Evolutionary conservation across 1,140 invertebrate genomes (phyloP).

Genomic region (Hypsibius dujardini): DNA sequence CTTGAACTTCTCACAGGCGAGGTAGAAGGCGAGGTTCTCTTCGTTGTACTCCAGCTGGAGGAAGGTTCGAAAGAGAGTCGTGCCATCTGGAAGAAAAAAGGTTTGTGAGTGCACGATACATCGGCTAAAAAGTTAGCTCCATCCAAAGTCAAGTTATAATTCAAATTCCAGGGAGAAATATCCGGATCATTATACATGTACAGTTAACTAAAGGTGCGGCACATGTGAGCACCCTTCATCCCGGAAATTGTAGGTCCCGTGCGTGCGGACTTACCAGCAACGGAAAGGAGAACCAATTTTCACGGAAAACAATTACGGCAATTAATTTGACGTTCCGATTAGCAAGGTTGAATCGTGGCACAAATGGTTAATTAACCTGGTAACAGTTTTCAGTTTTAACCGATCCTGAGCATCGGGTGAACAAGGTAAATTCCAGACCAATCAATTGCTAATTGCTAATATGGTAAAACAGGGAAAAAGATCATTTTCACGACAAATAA

Average conservation of each 20-base stretch:
- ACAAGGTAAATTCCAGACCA: no score
- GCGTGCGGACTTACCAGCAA: no score
- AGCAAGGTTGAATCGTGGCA: background rate
- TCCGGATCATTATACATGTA: background rate
- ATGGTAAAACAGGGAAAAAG: no score
- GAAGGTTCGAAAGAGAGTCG: conserved; percentile 41
- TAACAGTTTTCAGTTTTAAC: no score
- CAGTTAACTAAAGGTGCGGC: no score
- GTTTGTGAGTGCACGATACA: conserved; percentile 14
- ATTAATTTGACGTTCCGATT: no score
- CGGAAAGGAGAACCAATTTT: no score
- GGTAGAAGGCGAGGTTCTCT: conserved; percentile 47
- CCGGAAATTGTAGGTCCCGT: no score
- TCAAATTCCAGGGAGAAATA: background rate
- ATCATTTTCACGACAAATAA: conserved; percentile 17
- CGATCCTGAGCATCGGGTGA: no score
- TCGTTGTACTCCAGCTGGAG: conserved; percentile 43
- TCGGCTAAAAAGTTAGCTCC: conserved; percentile 11
- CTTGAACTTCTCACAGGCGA: conserved; percentile 44
- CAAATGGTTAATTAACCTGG: background rate
- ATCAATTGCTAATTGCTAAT: no score
- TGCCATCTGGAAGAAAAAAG: conserved; percentile 36
- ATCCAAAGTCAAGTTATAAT: conserved; percentile 2
- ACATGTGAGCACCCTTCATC: no score
- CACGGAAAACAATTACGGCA: no score